Evolutionary conservation across 1,140 invertebrate genomes (phyloP).

Genomic region (Procambarus clarkii): DNA sequence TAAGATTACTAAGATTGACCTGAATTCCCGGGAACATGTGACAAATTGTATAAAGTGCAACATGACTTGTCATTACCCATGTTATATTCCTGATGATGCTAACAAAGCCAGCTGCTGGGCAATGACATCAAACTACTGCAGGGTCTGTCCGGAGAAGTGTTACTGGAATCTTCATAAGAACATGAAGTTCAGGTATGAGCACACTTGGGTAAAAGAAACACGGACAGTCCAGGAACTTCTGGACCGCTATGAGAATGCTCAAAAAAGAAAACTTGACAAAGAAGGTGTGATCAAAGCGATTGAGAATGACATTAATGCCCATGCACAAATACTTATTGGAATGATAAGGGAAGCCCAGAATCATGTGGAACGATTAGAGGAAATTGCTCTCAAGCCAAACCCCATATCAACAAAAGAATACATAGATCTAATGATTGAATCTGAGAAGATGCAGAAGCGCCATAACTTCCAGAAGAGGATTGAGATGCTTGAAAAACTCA

Average conservation of each 20-base stretch:
- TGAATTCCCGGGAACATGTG: too few species aligned
- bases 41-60: too few species aligned
- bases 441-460: too few species aligned
- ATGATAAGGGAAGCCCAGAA: conserved; percentile 37
- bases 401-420: too few species aligned
- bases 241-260: neutral
- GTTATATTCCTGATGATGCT: neutral
- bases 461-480: conserved; percentile 41
- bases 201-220: too few species aligned
- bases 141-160: conserved; percentile 17
- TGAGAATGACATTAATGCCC: conserved; percentile 25
- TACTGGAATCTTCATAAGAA: too few species aligned
- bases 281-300: conserved; percentile 18
- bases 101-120: conserved; percentile 14
- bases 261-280: neutral
- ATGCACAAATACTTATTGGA: conserved; percentile 2
- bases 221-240: neutral
- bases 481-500: neutral
- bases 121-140: conserved; percentile 18
- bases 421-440: too few species aligned
- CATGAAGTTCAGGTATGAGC: too few species aligned
- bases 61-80: neutral
- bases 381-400: conserved; percentile 29
- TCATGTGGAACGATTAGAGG: conserved; percentile 30
- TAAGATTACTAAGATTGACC: too few species aligned